phyloP scores from a whole-genome alignment of 1,140 invertebrate species.

The Glomeris maerens region DNA sequence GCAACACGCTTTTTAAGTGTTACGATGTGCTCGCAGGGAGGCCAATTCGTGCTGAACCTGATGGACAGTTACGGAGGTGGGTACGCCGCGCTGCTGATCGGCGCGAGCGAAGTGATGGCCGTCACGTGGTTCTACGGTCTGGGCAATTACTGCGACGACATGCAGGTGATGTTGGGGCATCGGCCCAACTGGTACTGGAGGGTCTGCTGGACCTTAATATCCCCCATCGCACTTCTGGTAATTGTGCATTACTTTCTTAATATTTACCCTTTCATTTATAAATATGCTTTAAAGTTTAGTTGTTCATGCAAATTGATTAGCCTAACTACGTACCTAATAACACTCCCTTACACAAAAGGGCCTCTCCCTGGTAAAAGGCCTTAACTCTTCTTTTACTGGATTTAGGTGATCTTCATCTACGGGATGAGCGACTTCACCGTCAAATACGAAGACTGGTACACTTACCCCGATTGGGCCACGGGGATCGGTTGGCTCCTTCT shows the following conservation, averaged over 20 bases:
- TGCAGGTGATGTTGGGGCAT: constrained; percentile 31
- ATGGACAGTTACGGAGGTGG: constrained; percentile 30
- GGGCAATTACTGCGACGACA: constrained; percentile 29
- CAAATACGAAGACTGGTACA: constrained; percentile 23
- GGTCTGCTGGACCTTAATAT: constrained; percentile 27
- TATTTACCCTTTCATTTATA: too few relatives aligned
- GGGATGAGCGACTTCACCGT: constrained; percentile 22
- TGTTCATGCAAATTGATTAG: too few relatives aligned
- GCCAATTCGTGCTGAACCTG: constrained; percentile 28
- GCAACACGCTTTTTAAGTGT: too few relatives aligned
- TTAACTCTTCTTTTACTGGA: constrained; percentile 8
- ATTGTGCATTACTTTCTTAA: too few relatives aligned
- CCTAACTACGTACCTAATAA: too few relatives aligned
- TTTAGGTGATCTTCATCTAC: constrained; percentile 29
- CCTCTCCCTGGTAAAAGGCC: too few relatives aligned
- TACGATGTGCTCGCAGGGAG: too few relatives aligned
- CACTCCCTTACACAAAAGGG: too few relatives aligned
- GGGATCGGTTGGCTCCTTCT: constrained; percentile 36
- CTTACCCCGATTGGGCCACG: constrained; percentile 36
- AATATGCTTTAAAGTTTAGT: too few relatives aligned
- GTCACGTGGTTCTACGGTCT: constrained; percentile 34
- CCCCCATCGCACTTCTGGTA: constrained; percentile 25
- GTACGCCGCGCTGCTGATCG: constrained; percentile 25
- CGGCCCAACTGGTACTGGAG: constrained; percentile 27
- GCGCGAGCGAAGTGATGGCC: constrained; percentile 28